These are phyloP conservation scores for Cheiracanthium punctorium DNA, from an alignment of 2,888 invertebrate species.

Conservation along the genomic window DNA sequence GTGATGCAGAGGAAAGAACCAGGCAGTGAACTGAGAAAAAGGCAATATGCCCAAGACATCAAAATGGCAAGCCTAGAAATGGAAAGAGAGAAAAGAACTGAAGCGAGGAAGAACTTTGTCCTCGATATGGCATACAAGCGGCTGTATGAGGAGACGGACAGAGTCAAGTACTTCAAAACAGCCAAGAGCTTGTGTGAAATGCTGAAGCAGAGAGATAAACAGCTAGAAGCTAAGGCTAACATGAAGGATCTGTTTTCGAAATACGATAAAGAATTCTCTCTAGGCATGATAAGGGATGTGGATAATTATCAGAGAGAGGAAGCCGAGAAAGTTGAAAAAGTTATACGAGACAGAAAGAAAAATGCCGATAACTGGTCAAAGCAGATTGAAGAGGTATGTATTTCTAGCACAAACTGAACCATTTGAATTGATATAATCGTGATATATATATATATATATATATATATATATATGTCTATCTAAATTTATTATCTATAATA, in stretches of 20 bases:
- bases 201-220: constrained; percentile 28
- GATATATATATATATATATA: too few species aligned
- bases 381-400: constrained; percentile 35
- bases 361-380: constrained; percentile 46
- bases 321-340: background rate
- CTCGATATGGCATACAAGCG: constrained; percentile 48
- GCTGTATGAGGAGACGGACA: constrained; percentile 42
- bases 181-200: constrained; percentile 20
- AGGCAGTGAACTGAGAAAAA: constrained; percentile 24
- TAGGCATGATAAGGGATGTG: constrained; percentile 29
- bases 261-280: constrained; percentile 26
- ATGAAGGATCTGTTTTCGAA: background rate
- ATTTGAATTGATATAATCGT: too few species aligned
- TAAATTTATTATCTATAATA: too few species aligned
- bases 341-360: constrained; percentile 4
- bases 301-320: constrained; percentile 18
- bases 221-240: background rate
- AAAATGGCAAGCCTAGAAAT: constrained; percentile 8
- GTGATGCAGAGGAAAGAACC: constrained; percentile 12
- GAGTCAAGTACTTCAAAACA: constrained; percentile 50
- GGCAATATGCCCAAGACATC: constrained; percentile 22
- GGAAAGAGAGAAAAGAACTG: constrained; percentile 18
- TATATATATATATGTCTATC: too few species aligned
- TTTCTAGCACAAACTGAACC: too few species aligned
- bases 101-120: constrained; percentile 32